phyloP scores from a whole-genome alignment of 1,140 invertebrate species.

The Drosophila tsacasi region DNA sequence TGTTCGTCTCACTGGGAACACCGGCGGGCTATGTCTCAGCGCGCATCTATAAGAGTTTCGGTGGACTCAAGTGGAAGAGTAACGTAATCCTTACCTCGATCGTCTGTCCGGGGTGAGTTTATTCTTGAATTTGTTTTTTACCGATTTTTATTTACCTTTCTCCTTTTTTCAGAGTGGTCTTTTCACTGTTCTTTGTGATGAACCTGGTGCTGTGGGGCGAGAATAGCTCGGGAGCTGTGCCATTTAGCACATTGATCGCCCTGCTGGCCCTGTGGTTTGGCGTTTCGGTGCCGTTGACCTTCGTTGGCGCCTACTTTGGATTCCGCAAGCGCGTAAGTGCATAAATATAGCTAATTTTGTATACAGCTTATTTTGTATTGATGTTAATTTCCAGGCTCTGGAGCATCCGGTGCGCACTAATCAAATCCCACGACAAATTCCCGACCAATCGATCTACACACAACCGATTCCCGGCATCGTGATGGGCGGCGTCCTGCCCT shows the following conservation, averaged over 20 bases:
- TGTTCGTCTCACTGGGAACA: slow-evolving; percentile 97
- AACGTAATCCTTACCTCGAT: slow-evolving; percentile 98
- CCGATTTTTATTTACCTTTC: no score
- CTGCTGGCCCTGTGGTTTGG: slow-evolving; percentile 98
- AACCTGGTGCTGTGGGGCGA: slow-evolving; percentile 98
- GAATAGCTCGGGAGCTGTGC: slow-evolving; percentile 97
- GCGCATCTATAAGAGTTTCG: slow-evolving; percentile 98
- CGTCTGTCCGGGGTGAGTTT: slow-evolving; percentile 95
- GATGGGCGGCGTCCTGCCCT: slow-evolving; percentile 99
- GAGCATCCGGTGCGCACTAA: slow-evolving; percentile 99
- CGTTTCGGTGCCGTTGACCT: slow-evolving; percentile 98
- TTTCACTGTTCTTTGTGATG: slow-evolving; percentile 97
- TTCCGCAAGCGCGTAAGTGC: slow-evolving; percentile 96
- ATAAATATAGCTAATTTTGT: neutral
- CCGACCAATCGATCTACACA: slow-evolving; percentile 98
- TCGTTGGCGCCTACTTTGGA: slow-evolving; percentile 99
- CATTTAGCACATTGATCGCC: slow-evolving; percentile 99
- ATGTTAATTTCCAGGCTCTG: slow-evolving; percentile 89
- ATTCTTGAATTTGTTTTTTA: neutral
- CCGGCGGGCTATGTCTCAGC: slow-evolving; percentile 98
- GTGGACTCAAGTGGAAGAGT: slow-evolving; percentile 99
- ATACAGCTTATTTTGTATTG: neutral
- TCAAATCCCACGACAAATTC: slow-evolving; percentile 99
- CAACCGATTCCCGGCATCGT: slow-evolving; percentile 96
- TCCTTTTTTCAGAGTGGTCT: slow-evolving; percentile 93